Percentiles rank a stretch among this genome's conserved stretches.
Evolutionary conservation across 1,140 invertebrate species (phyloP).

Genomic region (Ganaspis sp.): DNA sequence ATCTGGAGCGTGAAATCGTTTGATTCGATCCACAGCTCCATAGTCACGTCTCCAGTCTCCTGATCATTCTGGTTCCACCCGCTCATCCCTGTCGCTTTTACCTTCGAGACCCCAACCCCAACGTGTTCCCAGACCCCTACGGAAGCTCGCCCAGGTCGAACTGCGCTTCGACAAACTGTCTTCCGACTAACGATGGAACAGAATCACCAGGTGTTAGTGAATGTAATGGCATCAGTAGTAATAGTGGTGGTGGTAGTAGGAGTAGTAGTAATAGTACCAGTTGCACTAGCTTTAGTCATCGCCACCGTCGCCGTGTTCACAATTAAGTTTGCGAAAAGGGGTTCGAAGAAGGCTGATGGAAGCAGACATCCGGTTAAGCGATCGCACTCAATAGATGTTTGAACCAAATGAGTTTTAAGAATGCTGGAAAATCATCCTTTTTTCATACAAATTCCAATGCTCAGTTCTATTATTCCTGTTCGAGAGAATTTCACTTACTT

Average conservation of each 20-base stretch:
- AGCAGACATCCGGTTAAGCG: slow-evolving; percentile 25
- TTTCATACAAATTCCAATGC: background rate
- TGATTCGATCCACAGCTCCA: slow-evolving; percentile 51
- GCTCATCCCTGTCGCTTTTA: slow-evolving; percentile 16
- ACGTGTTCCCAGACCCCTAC: slow-evolving; percentile 44
- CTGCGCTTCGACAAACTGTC: slow-evolving; percentile 41
- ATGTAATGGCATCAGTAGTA: slow-evolving; percentile 26
- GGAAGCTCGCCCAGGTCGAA: slow-evolving; percentile 16
- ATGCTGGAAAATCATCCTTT: background rate
- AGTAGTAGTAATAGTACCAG: background rate
- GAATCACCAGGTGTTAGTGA: slow-evolving; percentile 46
- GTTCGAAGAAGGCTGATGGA: slow-evolving; percentile 9
- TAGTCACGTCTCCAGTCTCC: slow-evolving; percentile 47
- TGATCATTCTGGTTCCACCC: slow-evolving; percentile 15
- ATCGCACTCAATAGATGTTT: slow-evolving; percentile 15
- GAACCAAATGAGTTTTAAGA: slow-evolving; percentile 23
- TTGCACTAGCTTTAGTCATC: background rate
- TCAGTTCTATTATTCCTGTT: background rate
- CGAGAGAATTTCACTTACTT: background rate
- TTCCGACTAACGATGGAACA: slow-evolving; percentile 44
- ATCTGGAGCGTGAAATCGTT: slow-evolving; percentile 54
- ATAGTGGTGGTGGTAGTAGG: background rate
- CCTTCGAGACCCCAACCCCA: slow-evolving; percentile 30
- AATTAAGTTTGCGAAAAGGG: slow-evolving; percentile 22
- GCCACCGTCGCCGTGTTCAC: slow-evolving; percentile 14